phyloP scores from a whole-genome alignment of 2,797 vertebrate genomes.

The Anguilla anguilla region DNA sequence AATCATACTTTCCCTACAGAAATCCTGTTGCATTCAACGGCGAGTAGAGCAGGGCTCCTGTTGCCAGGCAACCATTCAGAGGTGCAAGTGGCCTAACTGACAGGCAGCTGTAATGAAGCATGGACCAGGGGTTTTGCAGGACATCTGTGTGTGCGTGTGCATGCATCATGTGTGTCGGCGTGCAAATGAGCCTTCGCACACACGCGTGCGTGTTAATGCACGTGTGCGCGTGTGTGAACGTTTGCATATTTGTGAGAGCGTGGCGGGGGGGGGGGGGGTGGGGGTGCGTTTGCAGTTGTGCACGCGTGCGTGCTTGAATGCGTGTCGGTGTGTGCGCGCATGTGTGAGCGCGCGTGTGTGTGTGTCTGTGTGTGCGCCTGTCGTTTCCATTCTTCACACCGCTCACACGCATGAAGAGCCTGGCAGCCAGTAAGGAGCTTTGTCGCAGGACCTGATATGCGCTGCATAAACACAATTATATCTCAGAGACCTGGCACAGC shows the following conservation, averaged over 20 bases:
- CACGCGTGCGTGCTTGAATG: background rate
- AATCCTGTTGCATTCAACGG: constrained; percentile 34
- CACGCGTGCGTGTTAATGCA: background rate
- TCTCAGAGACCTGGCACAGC: background rate
- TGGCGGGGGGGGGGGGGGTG: background rate
- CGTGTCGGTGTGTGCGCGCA: background rate
- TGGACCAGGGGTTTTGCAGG: constrained; percentile 10
- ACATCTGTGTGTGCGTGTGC: background rate
- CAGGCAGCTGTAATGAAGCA: constrained; percentile 34
- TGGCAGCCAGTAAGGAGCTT: background rate
- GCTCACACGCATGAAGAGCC: background rate
- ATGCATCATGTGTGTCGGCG: background rate
- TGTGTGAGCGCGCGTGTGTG: background rate
- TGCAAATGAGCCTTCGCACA: background rate
- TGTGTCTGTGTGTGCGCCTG: background rate
- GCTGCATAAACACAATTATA: constrained; percentile 16
- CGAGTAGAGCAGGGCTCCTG: constrained; percentile 24
- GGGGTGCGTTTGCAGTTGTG: background rate
- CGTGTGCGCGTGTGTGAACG: background rate
- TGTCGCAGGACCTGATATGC: background rate
- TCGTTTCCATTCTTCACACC: background rate
- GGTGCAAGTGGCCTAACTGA: constrained; percentile 13
- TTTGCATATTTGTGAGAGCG: too few species aligned
- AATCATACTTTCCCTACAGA: background rate
- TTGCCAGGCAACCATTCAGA: constrained; percentile 37